Percentiles rank a stretch among this genome's conserved stretches.
Evolutionary conservation across 2,113 vertebrate species (phyloP).

Genomic region (Myotis davidii): DNA sequence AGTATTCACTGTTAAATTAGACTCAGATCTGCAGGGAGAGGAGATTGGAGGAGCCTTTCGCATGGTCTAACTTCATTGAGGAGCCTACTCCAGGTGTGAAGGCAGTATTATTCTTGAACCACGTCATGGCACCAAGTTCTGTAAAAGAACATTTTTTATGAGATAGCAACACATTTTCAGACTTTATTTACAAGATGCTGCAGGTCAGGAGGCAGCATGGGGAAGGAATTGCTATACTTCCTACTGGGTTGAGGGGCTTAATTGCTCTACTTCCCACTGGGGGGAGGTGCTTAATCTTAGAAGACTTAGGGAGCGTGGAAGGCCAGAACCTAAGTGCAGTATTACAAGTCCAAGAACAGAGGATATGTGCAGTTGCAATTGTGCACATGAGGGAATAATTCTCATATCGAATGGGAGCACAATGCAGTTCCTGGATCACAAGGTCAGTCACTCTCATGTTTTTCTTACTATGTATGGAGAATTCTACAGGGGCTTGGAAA

Average conservation of each 20-base stretch:
- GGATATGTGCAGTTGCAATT: background rate
- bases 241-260: background rate
- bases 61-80: background rate
- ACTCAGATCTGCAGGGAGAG: background rate
- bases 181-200: background rate
- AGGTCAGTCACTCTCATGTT: background rate
- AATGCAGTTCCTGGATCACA: background rate
- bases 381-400: background rate
- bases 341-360: background rate
- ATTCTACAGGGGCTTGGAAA: background rate
- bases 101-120: background rate
- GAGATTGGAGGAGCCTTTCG: background rate
- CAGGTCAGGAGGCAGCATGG: background rate
- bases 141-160: background rate
- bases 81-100: background rate
- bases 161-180: background rate
- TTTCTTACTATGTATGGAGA: background rate
- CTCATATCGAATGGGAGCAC: background rate
- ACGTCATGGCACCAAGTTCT: background rate
- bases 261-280: background rate
- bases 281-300: background rate
- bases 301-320: background rate
- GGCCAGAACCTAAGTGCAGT: background rate
- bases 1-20: background rate
- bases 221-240: background rate